phyloP scores from a whole-genome alignment of 2,888 invertebrate genomes.

The Acanthosoma haemorrhoidale region DNA sequence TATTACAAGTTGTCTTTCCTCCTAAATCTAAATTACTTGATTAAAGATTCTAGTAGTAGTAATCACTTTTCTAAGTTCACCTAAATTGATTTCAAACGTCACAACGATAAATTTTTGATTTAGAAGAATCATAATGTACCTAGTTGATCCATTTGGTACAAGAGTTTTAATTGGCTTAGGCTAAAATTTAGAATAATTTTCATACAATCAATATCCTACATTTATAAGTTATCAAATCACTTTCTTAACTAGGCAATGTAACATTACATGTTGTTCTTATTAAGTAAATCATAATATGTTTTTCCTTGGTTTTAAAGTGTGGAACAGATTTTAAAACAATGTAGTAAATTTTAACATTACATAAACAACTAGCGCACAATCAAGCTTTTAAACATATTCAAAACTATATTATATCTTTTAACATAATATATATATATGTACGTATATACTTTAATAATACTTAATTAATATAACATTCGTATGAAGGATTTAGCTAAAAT shows the following conservation, averaged over 20 bases:
- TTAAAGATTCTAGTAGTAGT: no score
- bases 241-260: neutral
- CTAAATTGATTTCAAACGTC: no score
- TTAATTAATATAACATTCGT: neutral
- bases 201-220: neutral
- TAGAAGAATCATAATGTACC: no score
- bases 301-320: slow-evolving; percentile 19
- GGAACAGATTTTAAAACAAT: slow-evolving; percentile 22
- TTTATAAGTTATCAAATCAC: neutral
- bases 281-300: slow-evolving; percentile 10
- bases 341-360: slow-evolving; percentile 17
- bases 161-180: no score
- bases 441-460: neutral
- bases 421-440: neutral
- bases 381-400: neutral
- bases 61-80: no score
- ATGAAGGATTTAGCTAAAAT: neutral
- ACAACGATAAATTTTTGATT: no score
- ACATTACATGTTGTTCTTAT: no score
- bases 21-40: no score
- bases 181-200: neutral
- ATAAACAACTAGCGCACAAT: slow-evolving; percentile 2
- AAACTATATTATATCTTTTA: neutral
- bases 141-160: no score
- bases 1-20: no score